These are phyloP conservation scores for Dryas iulia DNA, from an alignment of 1,140 invertebrate species.

Conservation along the genomic window DNA sequence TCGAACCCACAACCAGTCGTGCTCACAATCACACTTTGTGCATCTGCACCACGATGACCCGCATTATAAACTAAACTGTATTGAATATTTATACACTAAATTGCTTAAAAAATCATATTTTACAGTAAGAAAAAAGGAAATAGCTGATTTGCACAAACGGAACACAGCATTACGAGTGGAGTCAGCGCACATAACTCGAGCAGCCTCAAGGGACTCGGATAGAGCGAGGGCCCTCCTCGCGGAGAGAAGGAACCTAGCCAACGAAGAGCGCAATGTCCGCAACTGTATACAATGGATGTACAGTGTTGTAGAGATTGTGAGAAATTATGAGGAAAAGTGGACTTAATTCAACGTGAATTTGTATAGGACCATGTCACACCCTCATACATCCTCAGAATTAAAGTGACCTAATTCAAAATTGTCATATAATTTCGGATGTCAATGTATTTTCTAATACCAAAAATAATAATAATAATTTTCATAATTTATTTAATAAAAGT, in stretches of 20 bases:
- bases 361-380: too few relatives aligned
- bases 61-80: neutral
- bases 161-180: constrained; percentile 57
- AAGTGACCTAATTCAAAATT: too few relatives aligned
- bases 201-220: constrained; percentile 54
- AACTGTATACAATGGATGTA: constrained; percentile 44
- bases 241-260: constrained; percentile 49
- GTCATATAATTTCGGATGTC: too few relatives aligned
- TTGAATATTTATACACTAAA: neutral
- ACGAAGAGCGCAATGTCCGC: constrained; percentile 49
- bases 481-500: too few relatives aligned
- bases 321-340: constrained; percentile 35
- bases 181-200: constrained; percentile 52
- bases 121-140: constrained; percentile 53
- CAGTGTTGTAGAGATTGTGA: constrained; percentile 44
- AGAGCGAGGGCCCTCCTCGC: constrained; percentile 52
- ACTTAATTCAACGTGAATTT: neutral
- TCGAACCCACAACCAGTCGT: too few relatives aligned
- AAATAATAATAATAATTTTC: too few relatives aligned
- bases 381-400: too few relatives aligned
- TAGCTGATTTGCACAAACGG: constrained; percentile 47
- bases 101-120: constrained; percentile 9
- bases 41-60: neutral
- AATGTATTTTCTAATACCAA: too few relatives aligned
- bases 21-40: too few relatives aligned